Conservation (phyloP, 2,797 vertebrate genomes). For the Caiman crocodilus region DNA sequence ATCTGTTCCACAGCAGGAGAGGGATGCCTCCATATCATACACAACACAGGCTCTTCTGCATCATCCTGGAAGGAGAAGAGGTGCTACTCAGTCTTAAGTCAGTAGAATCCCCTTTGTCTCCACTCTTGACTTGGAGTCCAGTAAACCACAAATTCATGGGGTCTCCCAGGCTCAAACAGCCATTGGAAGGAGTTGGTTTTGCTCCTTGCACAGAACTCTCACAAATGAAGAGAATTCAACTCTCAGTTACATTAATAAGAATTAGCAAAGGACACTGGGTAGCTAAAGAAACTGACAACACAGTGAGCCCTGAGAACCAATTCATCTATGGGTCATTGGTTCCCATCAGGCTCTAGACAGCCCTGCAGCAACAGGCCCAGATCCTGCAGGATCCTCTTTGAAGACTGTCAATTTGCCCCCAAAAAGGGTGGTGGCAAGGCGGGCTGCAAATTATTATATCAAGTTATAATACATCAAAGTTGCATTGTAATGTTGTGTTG, state of each 20-base stretch:
- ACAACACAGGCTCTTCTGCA: background rate
- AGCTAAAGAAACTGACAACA: background rate
- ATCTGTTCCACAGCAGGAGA: accelerated
- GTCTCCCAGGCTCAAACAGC: background rate
- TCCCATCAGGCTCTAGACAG: background rate
- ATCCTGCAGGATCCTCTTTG: background rate
- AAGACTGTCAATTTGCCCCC: background rate
- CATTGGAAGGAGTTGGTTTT: accelerated
- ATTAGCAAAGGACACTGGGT: accelerated
- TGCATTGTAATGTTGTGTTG: background rate
- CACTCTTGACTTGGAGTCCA: background rate
- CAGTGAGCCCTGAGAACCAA: background rate
- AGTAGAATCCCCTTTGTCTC: background rate
- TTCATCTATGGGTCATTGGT: background rate
- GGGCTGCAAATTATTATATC: background rate
- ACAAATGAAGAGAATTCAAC: background rate
- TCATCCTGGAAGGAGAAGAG: background rate
- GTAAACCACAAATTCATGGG: background rate
- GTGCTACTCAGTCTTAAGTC: background rate
- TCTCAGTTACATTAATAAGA: background rate
- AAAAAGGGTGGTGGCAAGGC: background rate
- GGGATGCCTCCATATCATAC: background rate
- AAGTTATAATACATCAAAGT: accelerated
- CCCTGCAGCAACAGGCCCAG: background rate
- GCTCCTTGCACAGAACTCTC: background rate